Evolutionary conservation across 64 coral and sea anemone genomes (phyloP), one percentile per base, ranked within the genome.

Genomic region (Actinia equina): DNA sequence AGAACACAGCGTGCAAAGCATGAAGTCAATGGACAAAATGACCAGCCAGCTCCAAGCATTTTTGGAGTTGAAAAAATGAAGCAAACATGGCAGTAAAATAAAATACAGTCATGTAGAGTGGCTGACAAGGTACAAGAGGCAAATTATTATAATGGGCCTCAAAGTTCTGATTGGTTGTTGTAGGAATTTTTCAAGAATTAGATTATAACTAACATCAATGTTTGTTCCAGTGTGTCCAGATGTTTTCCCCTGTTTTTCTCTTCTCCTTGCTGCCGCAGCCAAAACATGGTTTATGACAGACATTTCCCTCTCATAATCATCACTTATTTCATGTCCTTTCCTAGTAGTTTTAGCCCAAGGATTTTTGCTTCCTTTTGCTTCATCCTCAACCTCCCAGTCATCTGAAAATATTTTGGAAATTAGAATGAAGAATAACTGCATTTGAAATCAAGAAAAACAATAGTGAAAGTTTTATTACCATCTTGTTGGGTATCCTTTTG

Each of bases 291-390:
- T 91, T 74, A 93, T 89, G 17, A 98, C 87, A 26, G 92, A 91
- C 67, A 91, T 94, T 77, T 98, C 95, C 55, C 95, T 87, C 42
- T 98, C 95, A 84, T 98, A 98, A 77, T 98, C 95, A 55, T 98
- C 95, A 91, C 95, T 98, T 26, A 98, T 98, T 17, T 93, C 89
- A 84, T 95, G 94, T 17, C 95, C 92, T 41, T 84, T 87, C 55
- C 92, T 91, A 46, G 78, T 82, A 52, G 56, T 61, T 15, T 79
- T 17, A 51, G 43, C 57, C 46, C 69, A 25, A 42, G 49, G 77
- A 45, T 30, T 63, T 27, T 79, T 54, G 51, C 18, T 30, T 23
- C n/a, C 18, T 52, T 76, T 89, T 51, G 82, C 52, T 62, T 85
- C 27, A 19, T 87, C 41, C 22, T 90, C 43, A 16, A 91, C 82